Conservation (phyloP, 2,888 invertebrate species). For the Eubasilissa splendida region DNA sequence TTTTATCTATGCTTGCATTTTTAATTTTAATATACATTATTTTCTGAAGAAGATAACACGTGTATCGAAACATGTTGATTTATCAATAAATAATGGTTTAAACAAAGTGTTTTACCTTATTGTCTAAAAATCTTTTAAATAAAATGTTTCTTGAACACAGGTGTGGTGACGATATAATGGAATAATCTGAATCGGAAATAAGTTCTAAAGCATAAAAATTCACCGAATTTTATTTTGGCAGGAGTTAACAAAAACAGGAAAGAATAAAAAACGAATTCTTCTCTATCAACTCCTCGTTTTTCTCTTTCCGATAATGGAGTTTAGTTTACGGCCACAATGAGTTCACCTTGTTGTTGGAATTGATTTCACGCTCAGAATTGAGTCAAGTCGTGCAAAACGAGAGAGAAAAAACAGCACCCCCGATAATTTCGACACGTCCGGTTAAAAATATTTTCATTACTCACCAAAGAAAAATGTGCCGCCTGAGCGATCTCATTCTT, state of each 20-base stretch:
- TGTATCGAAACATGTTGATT: no score
- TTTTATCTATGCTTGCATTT: no score
- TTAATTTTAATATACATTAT: no score
- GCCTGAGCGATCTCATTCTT: neutral
- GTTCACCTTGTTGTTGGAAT: slow-evolving; percentile 32
- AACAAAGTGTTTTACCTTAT: no score
- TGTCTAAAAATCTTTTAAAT: no score
- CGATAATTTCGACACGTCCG: neutral
- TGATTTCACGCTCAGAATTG: slow-evolving; percentile 33
- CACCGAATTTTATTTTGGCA: neutral
- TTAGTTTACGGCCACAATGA: slow-evolving; percentile 31
- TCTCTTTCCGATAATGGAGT: slow-evolving; percentile 26
- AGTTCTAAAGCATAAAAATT: no score
- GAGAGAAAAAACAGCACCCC: neutral
- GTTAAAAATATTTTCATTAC: neutral
- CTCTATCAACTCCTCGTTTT: slow-evolving; percentile 5
- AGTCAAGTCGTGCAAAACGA: slow-evolving; percentile 23
- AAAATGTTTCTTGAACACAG: no score
- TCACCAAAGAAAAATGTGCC: neutral
- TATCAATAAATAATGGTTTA: no score
- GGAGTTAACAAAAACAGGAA: neutral
- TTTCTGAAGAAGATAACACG: no score
- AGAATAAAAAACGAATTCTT: slow-evolving; percentile 18
- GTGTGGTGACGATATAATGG: no score
- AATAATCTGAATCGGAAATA: no score